Evolutionary conservation across 2,797 vertebrate species (phyloP).

Genomic region (Alectoris magna): DNA sequence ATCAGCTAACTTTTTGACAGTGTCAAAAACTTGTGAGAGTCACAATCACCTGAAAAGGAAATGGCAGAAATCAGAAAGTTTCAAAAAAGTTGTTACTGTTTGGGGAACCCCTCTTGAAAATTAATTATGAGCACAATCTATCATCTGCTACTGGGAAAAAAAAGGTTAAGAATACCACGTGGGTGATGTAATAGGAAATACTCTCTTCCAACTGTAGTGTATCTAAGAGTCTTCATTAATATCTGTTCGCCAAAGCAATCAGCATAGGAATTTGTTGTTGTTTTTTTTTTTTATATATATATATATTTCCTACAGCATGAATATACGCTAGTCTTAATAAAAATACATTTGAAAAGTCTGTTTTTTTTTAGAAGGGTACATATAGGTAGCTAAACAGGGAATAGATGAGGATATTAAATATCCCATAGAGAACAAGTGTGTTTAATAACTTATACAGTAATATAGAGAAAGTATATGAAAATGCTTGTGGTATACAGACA

Average conservation of each 20-base stretch:
- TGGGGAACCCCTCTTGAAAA: neutral
- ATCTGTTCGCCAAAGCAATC: neutral
- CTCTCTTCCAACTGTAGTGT: neutral
- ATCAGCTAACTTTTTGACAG: neutral
- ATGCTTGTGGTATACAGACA: constrained; percentile 66
- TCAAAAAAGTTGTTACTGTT: neutral
- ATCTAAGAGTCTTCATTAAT: neutral
- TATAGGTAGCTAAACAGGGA: neutral
- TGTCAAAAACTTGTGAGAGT: neutral
- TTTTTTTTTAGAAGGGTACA: neutral
- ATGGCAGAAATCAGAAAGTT: neutral
- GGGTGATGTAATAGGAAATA: neutral
- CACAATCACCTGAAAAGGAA: neutral
- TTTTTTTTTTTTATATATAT: too few species aligned
- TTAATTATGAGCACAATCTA: neutral
- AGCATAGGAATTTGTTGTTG: neutral
- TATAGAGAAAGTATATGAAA: constrained; percentile 72
- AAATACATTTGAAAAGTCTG: neutral
- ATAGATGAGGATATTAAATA: constrained; percentile 47
- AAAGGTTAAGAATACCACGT: neutral
- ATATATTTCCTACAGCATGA: neutral
- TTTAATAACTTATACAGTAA: constrained; percentile 55
- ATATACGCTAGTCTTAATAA: neutral
- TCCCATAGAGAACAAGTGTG: constrained; percentile 23
- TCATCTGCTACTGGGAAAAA: neutral